A percentile compares a stretch with the other conserved stretches of the same genome.
Conservation (phyloP, 2,797 vertebrate genomes). For the Anomalospiza imberbis region DNA sequence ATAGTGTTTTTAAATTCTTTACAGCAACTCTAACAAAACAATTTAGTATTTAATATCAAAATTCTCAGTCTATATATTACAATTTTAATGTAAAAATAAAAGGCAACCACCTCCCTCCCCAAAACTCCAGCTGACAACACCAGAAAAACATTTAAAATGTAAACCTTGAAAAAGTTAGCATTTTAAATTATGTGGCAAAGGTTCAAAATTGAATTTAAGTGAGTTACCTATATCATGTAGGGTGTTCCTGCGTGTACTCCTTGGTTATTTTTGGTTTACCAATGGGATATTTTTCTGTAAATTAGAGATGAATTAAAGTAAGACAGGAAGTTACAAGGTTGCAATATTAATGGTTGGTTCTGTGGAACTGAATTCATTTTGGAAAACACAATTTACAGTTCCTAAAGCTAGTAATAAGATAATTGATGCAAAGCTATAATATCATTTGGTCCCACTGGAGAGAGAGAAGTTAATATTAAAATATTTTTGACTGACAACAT, state of each 20-base stretch:
- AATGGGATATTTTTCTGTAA: background rate
- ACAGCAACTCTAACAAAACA: background rate
- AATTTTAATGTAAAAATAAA: background rate
- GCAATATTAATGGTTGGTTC: background rate
- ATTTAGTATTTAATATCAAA: background rate
- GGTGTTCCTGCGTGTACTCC: background rate
- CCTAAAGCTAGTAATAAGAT: background rate
- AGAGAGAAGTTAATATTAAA: constrained; percentile 10
- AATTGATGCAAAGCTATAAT: background rate
- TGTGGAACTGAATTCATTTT: background rate
- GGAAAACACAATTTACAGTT: background rate
- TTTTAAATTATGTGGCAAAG: background rate
- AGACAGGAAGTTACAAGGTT: background rate
- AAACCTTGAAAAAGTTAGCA: background rate
- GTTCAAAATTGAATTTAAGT: background rate
- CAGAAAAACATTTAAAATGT: background rate
- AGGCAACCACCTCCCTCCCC: rapidly evolving
- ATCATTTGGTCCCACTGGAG: background rate
- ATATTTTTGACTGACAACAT: constrained; percentile 21
- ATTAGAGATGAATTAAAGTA: background rate
- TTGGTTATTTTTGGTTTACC: background rate
- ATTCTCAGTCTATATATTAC: background rate
- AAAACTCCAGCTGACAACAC: background rate
- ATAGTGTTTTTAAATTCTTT: background rate
- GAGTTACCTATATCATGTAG: background rate